Evolutionary conservation across 1,140 invertebrate species (phyloP), one percentile per base, ranked within the genome.

Genomic region (Carposina sasakii): DNA sequence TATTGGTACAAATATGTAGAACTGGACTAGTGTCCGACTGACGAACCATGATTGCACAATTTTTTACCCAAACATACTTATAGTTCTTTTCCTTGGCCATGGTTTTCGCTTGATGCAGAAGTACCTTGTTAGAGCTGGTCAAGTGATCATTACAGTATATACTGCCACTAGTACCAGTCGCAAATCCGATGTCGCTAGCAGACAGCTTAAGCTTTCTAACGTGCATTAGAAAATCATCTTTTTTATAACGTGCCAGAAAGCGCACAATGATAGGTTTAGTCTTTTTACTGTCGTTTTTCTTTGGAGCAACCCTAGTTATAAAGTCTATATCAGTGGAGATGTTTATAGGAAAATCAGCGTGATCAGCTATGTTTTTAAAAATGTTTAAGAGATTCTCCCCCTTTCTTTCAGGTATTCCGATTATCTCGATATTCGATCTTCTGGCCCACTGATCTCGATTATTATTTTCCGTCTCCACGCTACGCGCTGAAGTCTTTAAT

Each of bases 401-500:
- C 26, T 63, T 56, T 21, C 48, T 55, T 43, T 63, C 52, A 3
- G 60, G 56, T 1, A 63, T 47, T 9, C 60, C 57, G n/a, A 48
- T 42, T 16, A 59, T 52, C 36, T 63, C 50, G 6, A 63, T 34
- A 20, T 58, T 59, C 12, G 60, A 62, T 23, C 60, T 33, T 3
- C 60, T 47, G 6, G 48, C 36, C 55, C 55, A 62, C 20, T 63
- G 60, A 4, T 55, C 60, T n/a, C n/a, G n/a, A n/a, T n/a, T n/a
- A n/a, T n/a, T n/a, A n/a, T n/a, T n/a, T n/a, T n/a, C n/a, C n/a
- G n/a, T n/a, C n/a, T n/a, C n/a, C n/a, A n/a, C n/a, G n/a, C n/a
- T n/a, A n/a, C n/a, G n/a, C n/a, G n/a, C n/a, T n/a, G n/a, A n/a
- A n/a, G n/a, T n/a, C n/a, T n/a, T n/a, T n/a, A n/a, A n/a, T n/a